Evolutionary conservation across 2,797 vertebrate genomes (phyloP), one percentile per base, ranked within the genome.

Genomic region (Oryzias sinensis): DNA sequence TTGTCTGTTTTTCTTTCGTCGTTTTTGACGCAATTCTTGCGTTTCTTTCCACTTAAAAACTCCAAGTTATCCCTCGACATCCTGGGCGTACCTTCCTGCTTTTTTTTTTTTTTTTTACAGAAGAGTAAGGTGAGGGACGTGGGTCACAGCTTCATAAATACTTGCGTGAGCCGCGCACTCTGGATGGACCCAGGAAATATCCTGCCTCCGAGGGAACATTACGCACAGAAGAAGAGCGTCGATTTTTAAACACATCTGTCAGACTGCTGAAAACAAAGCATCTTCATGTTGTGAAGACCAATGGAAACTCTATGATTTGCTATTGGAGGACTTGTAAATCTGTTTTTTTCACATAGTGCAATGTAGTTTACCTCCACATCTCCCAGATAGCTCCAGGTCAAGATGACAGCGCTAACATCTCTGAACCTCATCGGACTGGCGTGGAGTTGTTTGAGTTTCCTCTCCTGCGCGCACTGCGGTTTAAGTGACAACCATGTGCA

Each of bases 401-500:
- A 79, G 68, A 90, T 91, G 89, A 87, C 85, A 83, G 84, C 85
- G 72, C 84, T 82, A 51, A 74, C 81, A 58, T 90, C 93, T 88
- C 76, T 92, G 71, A 86, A 73, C 85, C 90, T 93, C 6, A 76
- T 96, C 68, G 94, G 92, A 87, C 94, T 99, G 49, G 82, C 96
- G 64, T 97, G 96, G 93, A 94, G 94, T 91, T 94, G 87, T 81
- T 87, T 94, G 89, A 92, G 92, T 74, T 92, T 96, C 74, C 89
- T 94, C 72, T 93, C 93, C 76, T 92, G 92, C 71, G 90, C 93
- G 54, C 93, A 93, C 69, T 94, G 94, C 86, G 91, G 92, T 49
- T 88, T 97, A 72, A 94, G 92, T 84, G 95, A 98, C 89, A 97
- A 97, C 89, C 97, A 99, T 85, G 96, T 98, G 89, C 97, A 99